Conservation (phyloP, 2,113 vertebrate genomes). For the Morone chrysops region DNA sequence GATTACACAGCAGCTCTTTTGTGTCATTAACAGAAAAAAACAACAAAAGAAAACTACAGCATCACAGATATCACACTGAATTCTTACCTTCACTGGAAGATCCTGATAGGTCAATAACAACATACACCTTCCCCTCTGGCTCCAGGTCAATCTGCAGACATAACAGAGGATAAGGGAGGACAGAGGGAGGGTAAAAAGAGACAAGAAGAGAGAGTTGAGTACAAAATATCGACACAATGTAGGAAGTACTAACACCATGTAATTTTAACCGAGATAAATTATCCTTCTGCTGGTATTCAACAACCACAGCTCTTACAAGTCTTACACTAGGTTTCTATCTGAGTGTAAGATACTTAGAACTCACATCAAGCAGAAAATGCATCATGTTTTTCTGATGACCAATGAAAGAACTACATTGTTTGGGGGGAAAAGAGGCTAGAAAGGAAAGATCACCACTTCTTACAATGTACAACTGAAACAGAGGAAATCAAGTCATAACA, state of each 20-base stretch:
- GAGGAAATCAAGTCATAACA: too few species aligned
- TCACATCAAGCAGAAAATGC: not conserved
- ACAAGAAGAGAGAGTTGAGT: too few species aligned
- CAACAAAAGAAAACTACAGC: too few species aligned
- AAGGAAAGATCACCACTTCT: not conserved
- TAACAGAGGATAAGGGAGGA: not conserved
- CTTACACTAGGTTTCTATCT: not conserved
- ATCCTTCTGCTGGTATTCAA: not conserved
- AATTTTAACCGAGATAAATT: not conserved
- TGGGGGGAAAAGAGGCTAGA: not conserved
- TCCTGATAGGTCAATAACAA: slow-evolving; percentile 72
- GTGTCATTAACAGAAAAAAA: not conserved
- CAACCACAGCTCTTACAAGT: too few species aligned
- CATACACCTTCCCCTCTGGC: slow-evolving; percentile 74
- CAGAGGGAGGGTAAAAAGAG: not conserved
- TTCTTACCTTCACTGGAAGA: slow-evolving; percentile 74
- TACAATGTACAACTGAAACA: too few species aligned
- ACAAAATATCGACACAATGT: too few species aligned
- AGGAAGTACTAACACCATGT: not conserved
- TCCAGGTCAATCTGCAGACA: slow-evolving; percentile 73
- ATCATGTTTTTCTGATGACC: not conserved
- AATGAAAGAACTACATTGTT: not conserved
- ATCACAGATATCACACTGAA: too few species aligned
- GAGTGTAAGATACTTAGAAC: too few species aligned
- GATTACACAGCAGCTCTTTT: not conserved